A percentile compares a stretch with the other conserved stretches of the same genome.
phyloP scores from a whole-genome alignment of 1,140 invertebrate genomes.

The Andrena cerasifolii region DNA sequence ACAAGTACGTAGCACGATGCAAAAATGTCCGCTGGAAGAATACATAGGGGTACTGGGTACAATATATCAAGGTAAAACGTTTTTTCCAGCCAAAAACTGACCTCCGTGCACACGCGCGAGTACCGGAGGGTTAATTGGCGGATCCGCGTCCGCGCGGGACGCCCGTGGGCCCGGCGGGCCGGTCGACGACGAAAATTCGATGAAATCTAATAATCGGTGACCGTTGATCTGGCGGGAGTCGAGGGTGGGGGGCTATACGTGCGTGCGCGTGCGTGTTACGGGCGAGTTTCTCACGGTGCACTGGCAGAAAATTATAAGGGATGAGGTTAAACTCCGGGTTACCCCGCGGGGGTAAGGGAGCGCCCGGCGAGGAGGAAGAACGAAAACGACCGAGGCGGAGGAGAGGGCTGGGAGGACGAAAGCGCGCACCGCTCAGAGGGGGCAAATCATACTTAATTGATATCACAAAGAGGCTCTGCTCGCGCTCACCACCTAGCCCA shows the following conservation, averaged over 20 bases:
- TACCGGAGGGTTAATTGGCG: constrained; percentile 63
- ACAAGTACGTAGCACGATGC: no score
- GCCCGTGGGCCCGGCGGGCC: constrained; percentile 3
- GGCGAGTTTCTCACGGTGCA: constrained; percentile 81
- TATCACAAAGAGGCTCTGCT: constrained; percentile 75
- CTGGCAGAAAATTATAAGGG: constrained; percentile 81
- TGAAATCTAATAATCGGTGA: constrained; percentile 72
- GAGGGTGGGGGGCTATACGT: constrained; percentile 1
- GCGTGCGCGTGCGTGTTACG: constrained; percentile 78
- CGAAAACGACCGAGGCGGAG: constrained; percentile 24
- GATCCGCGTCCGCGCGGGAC: constrained; percentile 56
- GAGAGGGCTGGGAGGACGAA: neutral
- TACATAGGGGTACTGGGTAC: no score
- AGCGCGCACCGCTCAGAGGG: constrained; percentile 38
- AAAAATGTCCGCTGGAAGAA: no score
- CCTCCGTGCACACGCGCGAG: no score
- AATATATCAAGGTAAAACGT: no score
- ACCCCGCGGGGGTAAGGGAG: constrained; percentile 63
- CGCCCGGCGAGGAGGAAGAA: constrained; percentile 13
- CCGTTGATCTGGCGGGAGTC: neutral
- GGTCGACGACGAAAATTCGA: constrained; percentile 64
- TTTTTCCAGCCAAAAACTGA: no score
- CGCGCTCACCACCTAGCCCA: constrained; percentile 65
- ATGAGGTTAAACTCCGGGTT: constrained; percentile 78
- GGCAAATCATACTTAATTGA: constrained; percentile 79